phyloP scores from a whole-genome alignment of 2,888 invertebrate genomes.

The Liopterus haemorrhoidalis region DNA sequence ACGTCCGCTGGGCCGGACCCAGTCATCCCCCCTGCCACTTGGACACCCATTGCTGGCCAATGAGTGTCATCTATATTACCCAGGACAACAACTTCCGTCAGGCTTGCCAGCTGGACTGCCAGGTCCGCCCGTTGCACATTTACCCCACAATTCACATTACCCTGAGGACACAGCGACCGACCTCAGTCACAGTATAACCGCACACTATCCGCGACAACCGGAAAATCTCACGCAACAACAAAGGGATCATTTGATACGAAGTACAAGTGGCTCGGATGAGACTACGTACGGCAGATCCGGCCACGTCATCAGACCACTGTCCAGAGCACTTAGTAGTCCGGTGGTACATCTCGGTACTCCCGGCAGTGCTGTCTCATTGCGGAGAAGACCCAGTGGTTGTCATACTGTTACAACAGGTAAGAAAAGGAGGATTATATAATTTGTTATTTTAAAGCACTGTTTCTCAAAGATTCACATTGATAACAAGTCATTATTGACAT shows the following conservation, averaged over 20 bases:
- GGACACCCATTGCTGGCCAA: slow-evolving; percentile 76
- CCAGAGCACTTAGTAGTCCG: slow-evolving; percentile 80
- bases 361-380: slow-evolving; percentile 31
- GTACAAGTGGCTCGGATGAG: slow-evolving; percentile 35
- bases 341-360: slow-evolving; percentile 64
- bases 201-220: slow-evolving; percentile 6
- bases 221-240: slow-evolving; percentile 38
- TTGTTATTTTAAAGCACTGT: no score
- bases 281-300: neutral
- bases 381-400: slow-evolving; percentile 44
- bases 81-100: slow-evolving; percentile 33
- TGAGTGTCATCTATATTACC: slow-evolving; percentile 28
- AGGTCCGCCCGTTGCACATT: slow-evolving; percentile 13
- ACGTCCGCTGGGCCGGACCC: slow-evolving; percentile 83
- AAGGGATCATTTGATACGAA: slow-evolving; percentile 43
- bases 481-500: no score
- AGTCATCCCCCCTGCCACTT: slow-evolving; percentile 85
- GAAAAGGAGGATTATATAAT: no score
- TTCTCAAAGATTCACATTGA: no score
- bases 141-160: slow-evolving; percentile 10
- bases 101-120: slow-evolving; percentile 51
- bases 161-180: slow-evolving; percentile 10
- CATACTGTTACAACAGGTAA: slow-evolving; percentile 45
- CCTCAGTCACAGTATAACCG: slow-evolving; percentile 1
- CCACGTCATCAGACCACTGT: slow-evolving; percentile 56